These are phyloP conservation scores for Magallana nippona DNA, from an alignment of 2,888 invertebrate genomes.

Conservation along the genomic window DNA sequence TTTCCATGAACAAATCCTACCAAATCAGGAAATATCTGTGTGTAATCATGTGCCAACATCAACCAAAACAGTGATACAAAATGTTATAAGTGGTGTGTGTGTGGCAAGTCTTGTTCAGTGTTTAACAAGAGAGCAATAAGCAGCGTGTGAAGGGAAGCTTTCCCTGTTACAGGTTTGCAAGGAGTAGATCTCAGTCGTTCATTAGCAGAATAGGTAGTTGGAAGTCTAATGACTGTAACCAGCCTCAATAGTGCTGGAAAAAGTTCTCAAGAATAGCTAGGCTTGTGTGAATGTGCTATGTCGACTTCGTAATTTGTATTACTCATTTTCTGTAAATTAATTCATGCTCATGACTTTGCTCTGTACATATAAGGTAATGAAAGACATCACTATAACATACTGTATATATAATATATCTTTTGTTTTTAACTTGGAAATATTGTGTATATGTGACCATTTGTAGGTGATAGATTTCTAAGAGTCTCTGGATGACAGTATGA, in stretches of 20 bases:
- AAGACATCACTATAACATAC: background rate
- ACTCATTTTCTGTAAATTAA: background rate
- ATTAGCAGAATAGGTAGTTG: background rate
- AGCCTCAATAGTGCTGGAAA: background rate
- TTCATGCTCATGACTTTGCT: background rate
- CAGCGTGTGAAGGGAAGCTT: background rate
- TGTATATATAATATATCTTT: background rate
- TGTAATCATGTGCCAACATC: conserved; percentile 7
- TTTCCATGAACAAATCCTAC: conserved; percentile 22
- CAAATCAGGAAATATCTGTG: conserved; percentile 24
- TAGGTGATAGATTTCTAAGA: conserved; percentile 8
- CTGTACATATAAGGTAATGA: background rate
- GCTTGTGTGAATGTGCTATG: background rate
- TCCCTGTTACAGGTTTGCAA: conserved; percentile 9
- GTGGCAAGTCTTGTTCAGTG: background rate
- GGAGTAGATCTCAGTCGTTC: conserved; percentile 11
- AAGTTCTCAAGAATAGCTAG: background rate
- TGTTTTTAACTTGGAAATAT: background rate
- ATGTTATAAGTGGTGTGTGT: background rate
- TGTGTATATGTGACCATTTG: conserved; percentile 15
- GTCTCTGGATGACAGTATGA: background rate
- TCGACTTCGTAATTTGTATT: background rate
- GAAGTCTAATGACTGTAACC: conserved; percentile 4
- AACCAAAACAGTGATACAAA: conserved; percentile 27
- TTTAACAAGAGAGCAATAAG: background rate